Conservation (phyloP, 2,888 invertebrate species). For the Gerris lacustris region DNA sequence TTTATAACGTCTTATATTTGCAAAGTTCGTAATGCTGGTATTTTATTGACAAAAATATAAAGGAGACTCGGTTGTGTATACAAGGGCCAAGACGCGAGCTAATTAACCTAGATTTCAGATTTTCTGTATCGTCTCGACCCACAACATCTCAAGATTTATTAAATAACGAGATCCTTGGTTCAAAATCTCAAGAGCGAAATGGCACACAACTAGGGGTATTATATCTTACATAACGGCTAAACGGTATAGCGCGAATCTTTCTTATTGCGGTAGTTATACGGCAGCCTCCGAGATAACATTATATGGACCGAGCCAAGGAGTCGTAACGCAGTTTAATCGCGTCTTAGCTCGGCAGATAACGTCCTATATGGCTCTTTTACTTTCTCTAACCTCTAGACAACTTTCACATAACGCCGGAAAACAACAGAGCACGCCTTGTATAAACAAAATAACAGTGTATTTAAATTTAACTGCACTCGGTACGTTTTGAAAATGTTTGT, state of each 20-base stretch:
- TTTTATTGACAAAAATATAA: too few relatives aligned
- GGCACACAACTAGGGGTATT: background rate
- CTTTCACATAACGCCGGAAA: too few relatives aligned
- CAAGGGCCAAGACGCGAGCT: too few relatives aligned
- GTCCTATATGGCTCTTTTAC: background rate
- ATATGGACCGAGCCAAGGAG: background rate
- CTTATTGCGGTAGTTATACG: background rate
- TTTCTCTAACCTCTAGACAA: background rate
- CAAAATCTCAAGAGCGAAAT: background rate
- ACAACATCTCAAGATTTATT: background rate
- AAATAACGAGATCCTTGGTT: background rate
- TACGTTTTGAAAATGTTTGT: background rate
- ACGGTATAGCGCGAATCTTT: background rate
- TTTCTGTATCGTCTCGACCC: too few relatives aligned
- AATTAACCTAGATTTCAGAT: too few relatives aligned
- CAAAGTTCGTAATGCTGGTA: too few relatives aligned
- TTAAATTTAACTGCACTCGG: background rate
- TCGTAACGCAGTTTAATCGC: slow-evolving; percentile 1
- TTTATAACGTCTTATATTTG: too few relatives aligned
- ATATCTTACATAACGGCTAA: background rate
- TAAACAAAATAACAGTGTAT: background rate
- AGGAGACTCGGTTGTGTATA: too few relatives aligned
- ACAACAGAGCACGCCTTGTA: background rate
- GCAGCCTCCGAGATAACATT: background rate
- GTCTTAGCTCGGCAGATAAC: background rate